These are phyloP conservation scores for Mobula birostris DNA, from an alignment of 2,113 vertebrate genomes.

Conservation along the genomic window DNA sequence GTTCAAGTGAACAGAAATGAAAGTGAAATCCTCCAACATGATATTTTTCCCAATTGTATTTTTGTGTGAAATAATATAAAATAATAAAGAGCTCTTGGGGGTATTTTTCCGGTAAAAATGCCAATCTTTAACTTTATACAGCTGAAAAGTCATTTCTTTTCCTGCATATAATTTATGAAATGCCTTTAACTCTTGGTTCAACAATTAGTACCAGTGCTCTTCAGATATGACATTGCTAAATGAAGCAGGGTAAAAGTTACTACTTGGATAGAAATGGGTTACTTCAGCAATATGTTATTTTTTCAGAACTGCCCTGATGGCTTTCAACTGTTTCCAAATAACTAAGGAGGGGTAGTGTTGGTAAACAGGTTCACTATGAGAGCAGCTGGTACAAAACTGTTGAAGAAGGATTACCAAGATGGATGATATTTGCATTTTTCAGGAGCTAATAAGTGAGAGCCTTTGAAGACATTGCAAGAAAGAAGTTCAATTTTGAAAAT, in stretches of 20 bases:
- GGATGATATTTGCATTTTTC: neutral
- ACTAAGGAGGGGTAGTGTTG: neutral
- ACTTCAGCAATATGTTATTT: neutral
- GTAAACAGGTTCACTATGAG: neutral
- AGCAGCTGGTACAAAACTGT: constrained; percentile 3
- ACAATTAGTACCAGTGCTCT: neutral
- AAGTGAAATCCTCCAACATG: neutral
- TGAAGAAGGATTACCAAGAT: neutral
- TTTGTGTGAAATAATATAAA: neutral
- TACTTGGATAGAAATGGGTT: neutral
- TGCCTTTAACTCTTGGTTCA: neutral
- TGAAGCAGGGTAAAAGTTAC: neutral
- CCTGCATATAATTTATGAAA: neutral
- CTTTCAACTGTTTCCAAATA: neutral
- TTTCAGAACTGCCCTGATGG: neutral
- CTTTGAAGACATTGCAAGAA: neutral
- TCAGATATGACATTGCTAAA: neutral
- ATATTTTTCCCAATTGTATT: neutral
- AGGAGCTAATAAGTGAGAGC: neutral
- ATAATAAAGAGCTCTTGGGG: too few relatives aligned
- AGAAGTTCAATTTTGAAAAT: neutral
- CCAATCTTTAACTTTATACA: neutral
- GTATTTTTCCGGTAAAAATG: neutral
- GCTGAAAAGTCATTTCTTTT: neutral
- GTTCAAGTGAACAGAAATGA: neutral